Conservation (phyloP, 2,888 invertebrate species). For the Eilema depressum region DNA sequence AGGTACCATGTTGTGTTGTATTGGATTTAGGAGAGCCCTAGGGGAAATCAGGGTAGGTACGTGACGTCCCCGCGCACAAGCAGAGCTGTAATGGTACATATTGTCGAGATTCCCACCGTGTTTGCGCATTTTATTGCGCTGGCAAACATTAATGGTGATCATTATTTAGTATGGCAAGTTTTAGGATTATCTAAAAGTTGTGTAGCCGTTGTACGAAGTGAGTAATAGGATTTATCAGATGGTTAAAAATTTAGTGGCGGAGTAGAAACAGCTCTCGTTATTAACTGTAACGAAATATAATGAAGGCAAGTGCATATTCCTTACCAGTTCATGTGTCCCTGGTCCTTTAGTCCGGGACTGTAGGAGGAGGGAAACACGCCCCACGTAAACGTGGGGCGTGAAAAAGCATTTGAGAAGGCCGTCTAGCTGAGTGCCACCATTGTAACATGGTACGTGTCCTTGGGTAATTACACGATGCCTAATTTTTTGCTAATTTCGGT, state of each 20-base stretch:
- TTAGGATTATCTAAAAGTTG: background rate
- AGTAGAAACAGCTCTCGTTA: background rate
- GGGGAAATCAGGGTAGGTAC: slow-evolving; percentile 51
- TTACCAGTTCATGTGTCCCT: no score
- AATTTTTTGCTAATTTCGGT: no score
- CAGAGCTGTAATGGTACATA: slow-evolving; percentile 40
- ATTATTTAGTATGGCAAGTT: slow-evolving; percentile 7
- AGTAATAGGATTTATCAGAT: background rate
- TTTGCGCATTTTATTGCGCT: slow-evolving; percentile 37
- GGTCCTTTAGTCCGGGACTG: no score
- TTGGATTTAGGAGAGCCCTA: slow-evolving; percentile 50
- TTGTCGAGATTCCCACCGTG: slow-evolving; percentile 38
- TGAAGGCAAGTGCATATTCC: no score
- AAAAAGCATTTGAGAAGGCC: no score
- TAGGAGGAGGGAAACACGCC: no score
- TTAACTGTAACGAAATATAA: no score
- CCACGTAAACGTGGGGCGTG: no score
- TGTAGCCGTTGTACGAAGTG: background rate
- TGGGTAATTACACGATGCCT: no score
- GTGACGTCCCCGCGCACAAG: slow-evolving; percentile 20
- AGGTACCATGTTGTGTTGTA: slow-evolving; percentile 32
- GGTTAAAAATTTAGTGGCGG: background rate
- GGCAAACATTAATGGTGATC: slow-evolving; percentile 17
- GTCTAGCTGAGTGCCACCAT: no score
- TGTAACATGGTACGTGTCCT: no score